phyloP scores from a whole-genome alignment of 2,113 vertebrate genomes.

The Eudyptes chrysolophus region DNA sequence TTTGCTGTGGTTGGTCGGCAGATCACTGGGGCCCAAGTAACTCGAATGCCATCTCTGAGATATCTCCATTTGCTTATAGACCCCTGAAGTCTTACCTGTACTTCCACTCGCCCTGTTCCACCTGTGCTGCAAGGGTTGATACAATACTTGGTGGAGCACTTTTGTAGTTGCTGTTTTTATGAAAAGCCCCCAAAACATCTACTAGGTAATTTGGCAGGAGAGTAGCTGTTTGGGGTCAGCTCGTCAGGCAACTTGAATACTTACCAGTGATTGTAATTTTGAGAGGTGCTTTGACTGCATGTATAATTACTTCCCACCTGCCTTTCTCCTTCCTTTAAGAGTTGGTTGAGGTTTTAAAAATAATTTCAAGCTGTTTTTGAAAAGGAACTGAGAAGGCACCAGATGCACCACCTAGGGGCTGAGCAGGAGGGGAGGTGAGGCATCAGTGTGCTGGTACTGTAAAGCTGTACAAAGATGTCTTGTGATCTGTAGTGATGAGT shows the following conservation, averaged over 20 bases:
- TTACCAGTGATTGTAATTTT: not conserved
- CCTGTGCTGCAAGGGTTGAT: not conserved
- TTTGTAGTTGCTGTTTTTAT: not conserved
- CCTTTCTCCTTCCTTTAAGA: not conserved
- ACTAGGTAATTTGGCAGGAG: not conserved
- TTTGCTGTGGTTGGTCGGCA: not conserved
- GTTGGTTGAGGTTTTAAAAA: not conserved
- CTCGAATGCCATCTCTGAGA: not conserved
- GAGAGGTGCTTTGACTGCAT: not conserved
- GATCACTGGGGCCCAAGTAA: not conserved
- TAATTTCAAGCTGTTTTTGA: not conserved
- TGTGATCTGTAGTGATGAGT: not conserved
- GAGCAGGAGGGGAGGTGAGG: not conserved
- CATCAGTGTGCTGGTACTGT: not conserved
- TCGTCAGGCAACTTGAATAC: not conserved
- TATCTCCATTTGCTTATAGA: not conserved
- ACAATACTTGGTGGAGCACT: not conserved
- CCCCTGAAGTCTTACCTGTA: not conserved
- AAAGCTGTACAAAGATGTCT: not conserved
- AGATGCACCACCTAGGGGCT: not conserved
- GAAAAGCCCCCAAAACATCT: not conserved
- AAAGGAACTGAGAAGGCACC: not conserved
- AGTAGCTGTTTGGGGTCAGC: not conserved
- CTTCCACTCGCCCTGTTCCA: not conserved
- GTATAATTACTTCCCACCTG: not conserved